Base-by-base conservation (phyloP, 2,797 vertebrate genomes). In the Leuciscus waleckii region DNA sequence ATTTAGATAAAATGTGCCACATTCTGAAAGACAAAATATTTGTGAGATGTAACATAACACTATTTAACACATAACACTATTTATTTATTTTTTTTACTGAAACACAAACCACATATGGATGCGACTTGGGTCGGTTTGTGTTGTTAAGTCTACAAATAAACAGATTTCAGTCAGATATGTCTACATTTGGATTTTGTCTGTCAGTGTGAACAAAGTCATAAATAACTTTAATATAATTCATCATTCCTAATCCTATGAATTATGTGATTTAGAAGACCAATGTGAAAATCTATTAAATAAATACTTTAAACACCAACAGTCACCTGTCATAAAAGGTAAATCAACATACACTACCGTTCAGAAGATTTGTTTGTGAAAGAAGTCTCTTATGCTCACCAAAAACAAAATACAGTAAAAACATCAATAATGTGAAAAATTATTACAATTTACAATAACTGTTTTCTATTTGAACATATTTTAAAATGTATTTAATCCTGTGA, bases 171-270 rank as follows among this genome's bases (percentile, higher is more conserved):
- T 74, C 7, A 35, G 29, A 35, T 49, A 29, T 49, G 43, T 26
- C 43, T 51, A 51, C 43, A 74, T 58, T n/a, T 9, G 51, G 35
- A 39, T 58, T 39, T 54, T 39, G 32, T 21, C 29, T 37, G 49
- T 37, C 51, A 77, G 32, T 37, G 21, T 56, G 3, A 75, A 7
- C 46, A 13, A 73, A 54, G 10, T 11, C 17, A 21, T 32, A 37
- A 32, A 56, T 56, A 76, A 76, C 0, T 56, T 23, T 23, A 37
- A 54, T 75, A 74, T 32, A 32, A 51, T 51, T 5, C 6, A 46
- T 46, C n/a, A n/a, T 43, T 70, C 11, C 5, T n/a, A 43, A 70
- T 71, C 39, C 68, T 71, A n/a, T 71, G 39, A 71, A 73, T 49
- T 49, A 49, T 49, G 41, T 16, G n/a, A 73, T 43, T 46, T 29